phyloP scores from a whole-genome alignment of 2,888 invertebrate genomes.

The Incurvaria masculella region DNA sequence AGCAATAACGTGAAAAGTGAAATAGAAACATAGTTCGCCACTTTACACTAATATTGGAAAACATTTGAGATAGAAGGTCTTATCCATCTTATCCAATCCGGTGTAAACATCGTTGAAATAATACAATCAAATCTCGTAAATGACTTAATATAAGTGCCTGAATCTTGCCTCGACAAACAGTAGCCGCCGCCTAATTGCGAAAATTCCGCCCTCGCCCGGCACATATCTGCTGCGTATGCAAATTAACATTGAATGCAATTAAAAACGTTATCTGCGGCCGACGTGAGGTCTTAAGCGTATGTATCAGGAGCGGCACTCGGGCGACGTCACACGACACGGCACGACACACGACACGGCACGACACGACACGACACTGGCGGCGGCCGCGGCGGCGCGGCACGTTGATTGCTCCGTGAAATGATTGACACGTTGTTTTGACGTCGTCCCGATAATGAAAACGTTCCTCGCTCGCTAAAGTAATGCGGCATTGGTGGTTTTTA shows the following conservation, averaged over 20 bases:
- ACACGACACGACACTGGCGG: background rate
- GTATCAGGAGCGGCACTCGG: background rate
- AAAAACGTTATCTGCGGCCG: background rate
- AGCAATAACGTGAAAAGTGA: no score
- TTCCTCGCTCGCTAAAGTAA: constrained; percentile 37
- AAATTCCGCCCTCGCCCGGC: background rate
- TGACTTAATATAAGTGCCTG: background rate
- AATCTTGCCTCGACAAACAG: no score
- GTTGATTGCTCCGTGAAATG: constrained; percentile 51
- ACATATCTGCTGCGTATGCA: background rate
- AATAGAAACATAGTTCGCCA: no score
- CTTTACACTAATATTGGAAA: no score
- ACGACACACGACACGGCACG: background rate
- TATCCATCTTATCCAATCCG: no score
- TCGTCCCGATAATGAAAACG: constrained; percentile 48
- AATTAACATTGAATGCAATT: background rate
- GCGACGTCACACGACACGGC: background rate
- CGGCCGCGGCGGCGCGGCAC: constrained; percentile 32
- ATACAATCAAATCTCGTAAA: no score
- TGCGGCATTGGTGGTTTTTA: constrained; percentile 41
- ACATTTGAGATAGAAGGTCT: no score
- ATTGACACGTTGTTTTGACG: constrained; percentile 51
- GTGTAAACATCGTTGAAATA: no score
- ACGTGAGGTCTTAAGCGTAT: background rate
- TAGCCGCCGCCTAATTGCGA: background rate